Evolutionary conservation across 2,797 vertebrate species (phyloP).

Genomic region (Tolypeutes matacus): DNA sequence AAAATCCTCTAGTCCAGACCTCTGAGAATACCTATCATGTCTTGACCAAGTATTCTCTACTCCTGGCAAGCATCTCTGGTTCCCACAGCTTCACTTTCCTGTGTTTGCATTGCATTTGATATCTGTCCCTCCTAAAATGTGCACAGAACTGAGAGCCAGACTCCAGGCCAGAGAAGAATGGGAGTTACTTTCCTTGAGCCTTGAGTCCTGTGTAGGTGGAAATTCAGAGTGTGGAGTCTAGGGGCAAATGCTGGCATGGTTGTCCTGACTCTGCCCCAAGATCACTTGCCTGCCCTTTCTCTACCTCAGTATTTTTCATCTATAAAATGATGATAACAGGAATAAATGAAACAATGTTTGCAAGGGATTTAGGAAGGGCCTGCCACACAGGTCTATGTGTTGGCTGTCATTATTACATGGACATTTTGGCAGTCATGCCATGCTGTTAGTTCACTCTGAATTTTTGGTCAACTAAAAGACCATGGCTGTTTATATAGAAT

Average conservation of each 20-base stretch:
- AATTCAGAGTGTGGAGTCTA: background rate
- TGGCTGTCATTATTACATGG: background rate
- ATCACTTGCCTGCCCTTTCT: conserved; percentile 1
- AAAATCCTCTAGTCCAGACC: conserved; percentile 23
- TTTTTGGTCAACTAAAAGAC: background rate
- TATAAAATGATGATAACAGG: background rate
- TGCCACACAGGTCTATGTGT: background rate
- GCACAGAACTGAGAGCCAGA: background rate
- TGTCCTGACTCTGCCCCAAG: background rate
- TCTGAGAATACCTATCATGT: background rate
- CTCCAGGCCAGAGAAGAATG: background rate
- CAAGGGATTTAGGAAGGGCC: conserved; percentile 43
- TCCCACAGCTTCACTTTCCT: background rate
- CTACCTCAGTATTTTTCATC: background rate
- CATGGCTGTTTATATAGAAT: background rate
- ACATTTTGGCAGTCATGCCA: conserved; percentile 7
- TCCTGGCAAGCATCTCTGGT: background rate
- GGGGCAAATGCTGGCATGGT: background rate
- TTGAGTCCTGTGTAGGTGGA: background rate
- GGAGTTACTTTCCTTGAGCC: background rate
- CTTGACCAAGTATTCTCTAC: background rate
- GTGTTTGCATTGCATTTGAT: background rate
- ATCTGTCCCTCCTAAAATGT: background rate
- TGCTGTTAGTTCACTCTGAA: background rate
- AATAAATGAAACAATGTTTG: conserved; percentile 48